phyloP scores from a whole-genome alignment of 2,888 invertebrate species.

The Pachliopta kotzebuea region DNA sequence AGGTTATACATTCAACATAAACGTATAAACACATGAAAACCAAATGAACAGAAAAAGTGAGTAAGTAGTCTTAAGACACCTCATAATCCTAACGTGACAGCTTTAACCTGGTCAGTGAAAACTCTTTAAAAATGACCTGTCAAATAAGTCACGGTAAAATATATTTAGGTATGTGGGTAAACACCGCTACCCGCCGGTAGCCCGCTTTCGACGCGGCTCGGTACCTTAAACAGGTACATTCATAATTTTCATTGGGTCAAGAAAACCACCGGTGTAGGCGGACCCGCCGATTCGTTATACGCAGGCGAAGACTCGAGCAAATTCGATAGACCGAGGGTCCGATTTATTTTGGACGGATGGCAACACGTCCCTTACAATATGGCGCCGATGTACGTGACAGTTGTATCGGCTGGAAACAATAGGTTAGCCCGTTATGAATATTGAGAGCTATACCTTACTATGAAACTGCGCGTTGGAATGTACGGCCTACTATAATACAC shows the following conservation, averaged over 20 bases:
- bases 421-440: conserved; percentile 70
- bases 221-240: conserved; percentile 47
- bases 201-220: conserved; percentile 55
- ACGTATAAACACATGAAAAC: not conserved
- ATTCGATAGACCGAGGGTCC: conserved; percentile 46
- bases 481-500: conserved; percentile 54
- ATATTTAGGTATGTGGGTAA: conserved; percentile 50
- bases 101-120: conserved; percentile 39
- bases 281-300: conserved; percentile 46
- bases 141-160: conserved; percentile 49
- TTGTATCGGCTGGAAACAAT: conserved; percentile 70
- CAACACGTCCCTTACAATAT: conserved; percentile 70
- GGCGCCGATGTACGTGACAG: conserved; percentile 72
- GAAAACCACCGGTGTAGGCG: conserved; percentile 52
- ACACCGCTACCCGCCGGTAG: conserved; percentile 47
- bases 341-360: conserved; percentile 51
- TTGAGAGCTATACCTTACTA: conserved; percentile 55
- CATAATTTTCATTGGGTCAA: conserved; percentile 74
- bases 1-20: not conserved
- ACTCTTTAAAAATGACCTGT: not conserved
- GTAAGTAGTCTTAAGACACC: not conserved
- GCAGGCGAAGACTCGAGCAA: conserved; percentile 33
- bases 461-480: conserved; percentile 50
- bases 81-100: conserved; percentile 35
- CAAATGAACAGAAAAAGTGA: not conserved